These are phyloP conservation scores for Oxycera nigricornis DNA, from an alignment of 2,888 invertebrate genomes.

Conservation along the genomic window DNA sequence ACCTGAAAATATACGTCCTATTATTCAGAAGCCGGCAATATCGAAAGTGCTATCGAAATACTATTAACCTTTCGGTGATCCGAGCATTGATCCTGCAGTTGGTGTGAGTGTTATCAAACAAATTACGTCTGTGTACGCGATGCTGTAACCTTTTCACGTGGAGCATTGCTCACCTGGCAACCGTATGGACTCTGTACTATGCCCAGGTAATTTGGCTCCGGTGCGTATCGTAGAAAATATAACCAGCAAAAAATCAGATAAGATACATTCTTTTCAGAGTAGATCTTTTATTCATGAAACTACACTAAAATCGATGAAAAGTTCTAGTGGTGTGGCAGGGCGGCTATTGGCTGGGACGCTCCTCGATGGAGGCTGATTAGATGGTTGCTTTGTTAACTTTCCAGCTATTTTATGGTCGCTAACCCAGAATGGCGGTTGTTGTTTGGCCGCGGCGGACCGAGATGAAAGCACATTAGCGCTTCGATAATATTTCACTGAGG, in stretches of 20 bases:
- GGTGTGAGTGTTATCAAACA: background rate
- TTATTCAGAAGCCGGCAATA: no score
- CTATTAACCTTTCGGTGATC: background rate
- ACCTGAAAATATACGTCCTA: no score
- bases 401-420: background rate
- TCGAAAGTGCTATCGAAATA: background rate
- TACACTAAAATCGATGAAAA: background rate
- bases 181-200: background rate
- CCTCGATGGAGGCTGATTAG: background rate
- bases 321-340: background rate
- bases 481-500: conserved; percentile 32
- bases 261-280: background rate
- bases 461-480: conserved; percentile 22
- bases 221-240: background rate
- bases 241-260: background rate
- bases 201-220: background rate
- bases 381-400: background rate
- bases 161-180: background rate
- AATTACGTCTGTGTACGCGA: background rate
- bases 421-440: background rate
- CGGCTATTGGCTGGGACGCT: background rate
- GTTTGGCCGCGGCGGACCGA: background rate
- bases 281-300: background rate
- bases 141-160: background rate
- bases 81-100: background rate